A percentile compares a stretch with the other conserved stretches of the same genome.
Evolutionary conservation across 2,113 vertebrate genomes (phyloP).

Genomic region (Centrocercus urophasianus): DNA sequence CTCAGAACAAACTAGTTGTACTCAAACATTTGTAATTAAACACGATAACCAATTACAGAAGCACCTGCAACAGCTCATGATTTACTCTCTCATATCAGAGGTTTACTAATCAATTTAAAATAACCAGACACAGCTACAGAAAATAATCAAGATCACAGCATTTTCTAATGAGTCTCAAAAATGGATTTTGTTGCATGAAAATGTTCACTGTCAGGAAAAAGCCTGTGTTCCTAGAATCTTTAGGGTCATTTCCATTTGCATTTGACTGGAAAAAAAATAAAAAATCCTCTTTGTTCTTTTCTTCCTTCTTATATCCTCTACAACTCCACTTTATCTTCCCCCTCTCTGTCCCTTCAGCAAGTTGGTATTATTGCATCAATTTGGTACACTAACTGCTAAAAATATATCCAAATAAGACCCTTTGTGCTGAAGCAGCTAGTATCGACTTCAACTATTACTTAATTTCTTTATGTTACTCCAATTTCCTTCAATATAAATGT

Average conservation of each 20-base stretch:
- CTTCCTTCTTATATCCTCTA: slow-evolving; percentile 57
- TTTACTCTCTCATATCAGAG: slow-evolving; percentile 75
- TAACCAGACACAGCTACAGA: slow-evolving; percentile 72
- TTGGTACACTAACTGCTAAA: slow-evolving; percentile 67
- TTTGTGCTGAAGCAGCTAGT: slow-evolving; percentile 68
- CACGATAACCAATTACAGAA: slow-evolving; percentile 81
- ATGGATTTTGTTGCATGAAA: slow-evolving; percentile 81
- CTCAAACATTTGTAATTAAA: slow-evolving; percentile 81
- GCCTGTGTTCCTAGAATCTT: slow-evolving; percentile 73
- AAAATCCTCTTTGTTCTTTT: slow-evolving; percentile 77
- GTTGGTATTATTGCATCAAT: slow-evolving; percentile 67
- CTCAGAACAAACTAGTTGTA: slow-evolving; percentile 74
- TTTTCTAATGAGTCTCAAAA: slow-evolving; percentile 81
- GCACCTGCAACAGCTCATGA: slow-evolving; percentile 77
- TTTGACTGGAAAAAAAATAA: slow-evolving; percentile 72
- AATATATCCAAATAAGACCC: slow-evolving; percentile 65
- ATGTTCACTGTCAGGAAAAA: slow-evolving; percentile 79
- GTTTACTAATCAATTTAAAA: slow-evolving; percentile 80
- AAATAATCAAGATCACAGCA: slow-evolving; percentile 83
- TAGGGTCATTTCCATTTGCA: slow-evolving; percentile 81
- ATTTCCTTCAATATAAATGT: slow-evolving; percentile 61
- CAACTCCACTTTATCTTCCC: neutral
- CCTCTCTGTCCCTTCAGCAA: slow-evolving; percentile 3
- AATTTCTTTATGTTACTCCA: slow-evolving; percentile 64
- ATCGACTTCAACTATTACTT: slow-evolving; percentile 73